Evolutionary conservation across 2,797 vertebrate species (phyloP).

Genomic region (Ptychadena robeensis): DNA sequence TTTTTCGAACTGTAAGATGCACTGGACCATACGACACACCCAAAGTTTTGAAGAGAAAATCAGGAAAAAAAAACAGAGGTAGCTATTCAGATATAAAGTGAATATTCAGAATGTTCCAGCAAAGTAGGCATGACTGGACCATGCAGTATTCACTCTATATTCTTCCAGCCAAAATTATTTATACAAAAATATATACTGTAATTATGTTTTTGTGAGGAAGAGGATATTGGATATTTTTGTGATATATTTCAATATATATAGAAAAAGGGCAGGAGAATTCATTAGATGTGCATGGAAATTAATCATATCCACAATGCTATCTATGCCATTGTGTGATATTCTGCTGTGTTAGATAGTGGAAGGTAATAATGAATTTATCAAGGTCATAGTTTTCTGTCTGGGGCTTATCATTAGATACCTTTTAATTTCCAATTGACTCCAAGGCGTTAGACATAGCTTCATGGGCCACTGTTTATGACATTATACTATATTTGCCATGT

Average conservation of each 20-base stretch:
- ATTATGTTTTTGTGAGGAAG: not conserved
- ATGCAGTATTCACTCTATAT: no score
- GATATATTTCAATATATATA: not conserved
- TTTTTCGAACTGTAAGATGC: no score
- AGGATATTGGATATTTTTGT: not conserved
- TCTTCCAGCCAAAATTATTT: no score
- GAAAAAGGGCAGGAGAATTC: not conserved
- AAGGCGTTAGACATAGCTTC: not conserved
- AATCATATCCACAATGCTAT: constrained; percentile 5
- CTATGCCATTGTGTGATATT: not conserved
- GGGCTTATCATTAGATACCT: constrained; percentile 10
- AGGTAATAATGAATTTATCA: constrained; percentile 39
- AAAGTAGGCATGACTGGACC: no score
- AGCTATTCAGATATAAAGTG: no score
- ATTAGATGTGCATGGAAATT: constrained; percentile 21
- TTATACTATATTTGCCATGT: not conserved
- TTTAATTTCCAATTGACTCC: constrained; percentile 21
- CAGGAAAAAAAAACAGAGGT: no score
- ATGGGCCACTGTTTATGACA: constrained; percentile 12
- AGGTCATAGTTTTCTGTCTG: constrained; percentile 23
- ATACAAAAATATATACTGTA: no score
- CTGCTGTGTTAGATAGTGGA: not conserved
- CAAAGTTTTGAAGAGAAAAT: no score
- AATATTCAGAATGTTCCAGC: no score
- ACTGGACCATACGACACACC: no score